phyloP scores from a whole-genome alignment of 2,888 invertebrate genomes.

The Eupeodes luniger region DNA sequence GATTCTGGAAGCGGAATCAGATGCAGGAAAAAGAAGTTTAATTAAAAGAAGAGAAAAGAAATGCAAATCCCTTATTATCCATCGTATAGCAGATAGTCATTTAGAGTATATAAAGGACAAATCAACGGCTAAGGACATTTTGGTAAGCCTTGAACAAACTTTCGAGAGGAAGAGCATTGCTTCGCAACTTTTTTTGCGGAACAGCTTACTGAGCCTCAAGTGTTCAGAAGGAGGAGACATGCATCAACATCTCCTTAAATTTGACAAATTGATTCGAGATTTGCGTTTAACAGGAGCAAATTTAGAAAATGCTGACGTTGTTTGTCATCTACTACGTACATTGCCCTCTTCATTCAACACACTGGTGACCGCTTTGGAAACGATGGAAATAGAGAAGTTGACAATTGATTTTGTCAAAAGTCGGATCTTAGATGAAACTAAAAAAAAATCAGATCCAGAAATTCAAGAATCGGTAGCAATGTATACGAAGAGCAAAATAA shows the following conservation, averaged over 20 bases:
- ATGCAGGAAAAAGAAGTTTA: not conserved
- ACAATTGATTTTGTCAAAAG: no score
- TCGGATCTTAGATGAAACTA: not conserved
- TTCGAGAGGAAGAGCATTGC: no score
- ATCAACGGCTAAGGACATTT: not conserved
- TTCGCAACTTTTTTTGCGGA: not conserved
- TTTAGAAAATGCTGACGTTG: no score
- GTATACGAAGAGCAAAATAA: not conserved
- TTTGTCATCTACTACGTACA: no score
- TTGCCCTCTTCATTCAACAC: no score
- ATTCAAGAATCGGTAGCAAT: not conserved
- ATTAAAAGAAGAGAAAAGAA: not conserved
- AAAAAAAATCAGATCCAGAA: not conserved
- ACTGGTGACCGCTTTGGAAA: no score
- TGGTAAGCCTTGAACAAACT: not conserved
- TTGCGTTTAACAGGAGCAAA: not conserved
- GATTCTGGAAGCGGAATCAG: not conserved
- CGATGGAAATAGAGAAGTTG: no score
- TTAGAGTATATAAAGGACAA: not conserved
- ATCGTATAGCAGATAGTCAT: constrained; percentile 2
- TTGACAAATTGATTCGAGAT: constrained; percentile 2
- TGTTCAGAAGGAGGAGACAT: not conserved
- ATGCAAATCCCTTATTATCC: not conserved
- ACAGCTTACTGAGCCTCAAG: not conserved
- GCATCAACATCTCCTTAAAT: not conserved